These are phyloP conservation scores for Psilopogon haemacephalus DNA, from an alignment of 2,113 vertebrate genomes.

Conservation along the genomic window DNA sequence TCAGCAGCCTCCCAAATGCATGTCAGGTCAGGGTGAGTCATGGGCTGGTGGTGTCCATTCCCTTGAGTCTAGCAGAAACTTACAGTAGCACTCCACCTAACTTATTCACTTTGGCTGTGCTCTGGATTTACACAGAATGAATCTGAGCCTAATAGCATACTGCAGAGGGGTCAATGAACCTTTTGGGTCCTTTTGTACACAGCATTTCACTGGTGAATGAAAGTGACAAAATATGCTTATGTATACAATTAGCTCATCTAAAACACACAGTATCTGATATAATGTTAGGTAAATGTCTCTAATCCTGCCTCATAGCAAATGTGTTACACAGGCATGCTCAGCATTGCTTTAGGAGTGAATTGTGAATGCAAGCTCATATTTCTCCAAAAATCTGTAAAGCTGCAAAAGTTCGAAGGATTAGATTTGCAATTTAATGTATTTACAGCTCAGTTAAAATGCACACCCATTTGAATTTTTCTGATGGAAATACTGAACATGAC, in stretches of 20 bases:
- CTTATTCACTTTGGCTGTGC: neutral
- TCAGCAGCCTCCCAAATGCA: neutral
- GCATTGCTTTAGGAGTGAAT: slow-evolving; percentile 9
- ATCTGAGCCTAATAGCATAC: neutral
- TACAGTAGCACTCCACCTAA: neutral
- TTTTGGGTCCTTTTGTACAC: neutral
- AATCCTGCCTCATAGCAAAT: neutral
- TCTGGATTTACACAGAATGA: neutral
- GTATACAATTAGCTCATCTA: neutral
- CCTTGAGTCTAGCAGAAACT: neutral
- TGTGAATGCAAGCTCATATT: neutral
- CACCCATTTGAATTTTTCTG: slow-evolving; percentile 5
- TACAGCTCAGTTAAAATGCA: slow-evolving; percentile 21
- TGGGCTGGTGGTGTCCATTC: neutral
- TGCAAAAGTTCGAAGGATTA: slow-evolving; percentile 13
- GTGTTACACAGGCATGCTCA: neutral
- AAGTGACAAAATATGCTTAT: neutral
- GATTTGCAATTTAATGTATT: slow-evolving; percentile 33
- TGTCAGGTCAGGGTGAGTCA: neutral
- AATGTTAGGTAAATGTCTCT: neutral
- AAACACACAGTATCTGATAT: neutral
- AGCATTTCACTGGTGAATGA: neutral
- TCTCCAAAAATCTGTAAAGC: slow-evolving; percentile 13
- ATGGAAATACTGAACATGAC: slow-evolving; percentile 38
- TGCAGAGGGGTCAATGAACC: neutral